A percentile compares a stretch with the other conserved stretches of the same genome.
phyloP scores from a whole-genome alignment of 1,140 invertebrate species.

The Mya arenaria region DNA sequence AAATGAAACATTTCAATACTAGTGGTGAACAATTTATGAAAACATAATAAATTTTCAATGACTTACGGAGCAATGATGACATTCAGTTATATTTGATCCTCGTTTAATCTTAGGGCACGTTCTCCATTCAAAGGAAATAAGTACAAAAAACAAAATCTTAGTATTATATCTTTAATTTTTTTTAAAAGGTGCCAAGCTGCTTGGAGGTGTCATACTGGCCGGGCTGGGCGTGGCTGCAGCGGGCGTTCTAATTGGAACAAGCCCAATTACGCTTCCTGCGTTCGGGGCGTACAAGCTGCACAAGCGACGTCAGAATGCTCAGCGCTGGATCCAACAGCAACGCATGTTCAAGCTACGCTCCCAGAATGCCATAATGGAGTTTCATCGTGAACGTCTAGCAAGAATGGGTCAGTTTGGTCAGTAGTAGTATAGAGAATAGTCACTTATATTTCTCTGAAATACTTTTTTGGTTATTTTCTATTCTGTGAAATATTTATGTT shows the following conservation, averaged over 20 bases:
- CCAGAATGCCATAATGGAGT: constrained; percentile 9
- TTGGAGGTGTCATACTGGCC: constrained; percentile 74
- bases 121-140: too few species aligned
- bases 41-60: too few species aligned
- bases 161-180: too few species aligned
- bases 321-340: constrained; percentile 9
- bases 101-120: too few species aligned
- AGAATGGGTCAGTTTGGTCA: too few species aligned
- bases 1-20: too few species aligned
- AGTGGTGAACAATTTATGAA: too few species aligned
- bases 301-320: constrained; percentile 49
- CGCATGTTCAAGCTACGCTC: constrained; percentile 1
- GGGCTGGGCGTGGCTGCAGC: constrained; percentile 76
- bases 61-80: too few species aligned
- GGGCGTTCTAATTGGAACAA: constrained; percentile 72
- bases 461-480: neutral
- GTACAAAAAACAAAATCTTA: too few species aligned
- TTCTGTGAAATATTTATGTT: neutral
- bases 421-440: too few species aligned
- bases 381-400: constrained; percentile 24
- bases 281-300: constrained; percentile 73
- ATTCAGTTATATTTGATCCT: too few species aligned
- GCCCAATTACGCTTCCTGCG: constrained; percentile 75
- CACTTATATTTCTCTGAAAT: too few species aligned
- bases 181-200: constrained; percentile 79